These are phyloP conservation scores for Microplitis mediator DNA, from an alignment of 1,140 invertebrate genomes.

Conservation along the genomic window DNA sequence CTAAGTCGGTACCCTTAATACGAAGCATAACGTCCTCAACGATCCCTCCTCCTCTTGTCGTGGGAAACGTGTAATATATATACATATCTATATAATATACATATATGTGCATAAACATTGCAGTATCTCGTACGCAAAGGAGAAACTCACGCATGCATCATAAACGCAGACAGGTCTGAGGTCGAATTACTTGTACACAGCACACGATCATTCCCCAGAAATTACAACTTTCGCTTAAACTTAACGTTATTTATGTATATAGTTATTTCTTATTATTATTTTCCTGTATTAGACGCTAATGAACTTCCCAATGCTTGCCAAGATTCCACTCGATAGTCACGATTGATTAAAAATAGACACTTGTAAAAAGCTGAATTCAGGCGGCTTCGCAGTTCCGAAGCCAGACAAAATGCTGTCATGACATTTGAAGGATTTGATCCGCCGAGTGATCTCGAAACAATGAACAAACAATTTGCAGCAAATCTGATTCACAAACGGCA, in stretches of 20 bases:
- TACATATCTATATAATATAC: conserved; percentile 17
- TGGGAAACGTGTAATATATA: conserved; percentile 37
- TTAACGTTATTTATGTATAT: not conserved
- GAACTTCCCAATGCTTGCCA: too few species aligned
- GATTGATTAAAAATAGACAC: too few species aligned
- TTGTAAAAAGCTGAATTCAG: too few species aligned
- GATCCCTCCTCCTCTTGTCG: conserved; percentile 27
- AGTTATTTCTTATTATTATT: not conserved
- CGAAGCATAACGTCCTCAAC: not conserved
- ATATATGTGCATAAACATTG: too few species aligned
- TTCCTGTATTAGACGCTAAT: not conserved
- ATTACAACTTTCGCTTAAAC: not conserved
- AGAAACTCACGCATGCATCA: conserved; percentile 19
- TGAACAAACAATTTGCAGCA: too few species aligned
- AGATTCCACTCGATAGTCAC: too few species aligned
- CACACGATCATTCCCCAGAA: not conserved
- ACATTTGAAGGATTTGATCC: too few species aligned
- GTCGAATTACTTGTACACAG: not conserved
- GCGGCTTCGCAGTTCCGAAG: too few species aligned
- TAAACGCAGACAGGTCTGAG: conserved; percentile 5
- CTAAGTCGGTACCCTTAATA: not conserved
- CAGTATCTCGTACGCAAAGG: conserved; percentile 23
- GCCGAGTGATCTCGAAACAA: too few species aligned
- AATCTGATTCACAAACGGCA: not conserved
- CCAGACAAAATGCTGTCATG: too few species aligned